These are phyloP conservation scores for Motacilla alba DNA, from an alignment of 2,113 vertebrate genomes.

Conservation along the genomic window DNA sequence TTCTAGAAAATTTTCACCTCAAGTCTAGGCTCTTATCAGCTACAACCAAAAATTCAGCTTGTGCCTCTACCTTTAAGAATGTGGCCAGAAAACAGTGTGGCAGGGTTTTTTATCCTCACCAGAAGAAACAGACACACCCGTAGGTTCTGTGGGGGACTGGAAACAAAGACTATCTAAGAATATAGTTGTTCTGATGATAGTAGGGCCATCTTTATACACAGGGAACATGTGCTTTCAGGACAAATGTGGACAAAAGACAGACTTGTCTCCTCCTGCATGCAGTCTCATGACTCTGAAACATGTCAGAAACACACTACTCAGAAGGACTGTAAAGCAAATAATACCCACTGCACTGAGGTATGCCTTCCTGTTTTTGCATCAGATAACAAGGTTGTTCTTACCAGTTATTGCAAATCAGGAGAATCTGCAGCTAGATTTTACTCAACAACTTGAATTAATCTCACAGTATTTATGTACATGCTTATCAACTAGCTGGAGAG, in stretches of 20 bases:
- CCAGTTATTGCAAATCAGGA: neutral
- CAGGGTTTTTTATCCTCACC: fast-evolving
- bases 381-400: neutral
- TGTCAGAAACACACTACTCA: neutral
- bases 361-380: neutral
- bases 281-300: neutral
- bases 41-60: neutral
- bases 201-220: neutral
- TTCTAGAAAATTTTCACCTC: neutral
- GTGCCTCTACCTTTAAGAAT: neutral
- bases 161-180: neutral
- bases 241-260: neutral
- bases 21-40: neutral
- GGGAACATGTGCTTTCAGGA: neutral
- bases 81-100: neutral
- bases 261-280: neutral
- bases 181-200: neutral
- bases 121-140: neutral
- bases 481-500: neutral
- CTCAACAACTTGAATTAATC: neutral
- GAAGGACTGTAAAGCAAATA: neutral
- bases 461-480: neutral
- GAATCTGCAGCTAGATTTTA: neutral
- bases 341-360: neutral
- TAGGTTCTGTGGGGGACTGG: neutral